Base-by-base conservation (phyloP, 2,113 vertebrate genomes). In the Micronisus gabar region DNA sequence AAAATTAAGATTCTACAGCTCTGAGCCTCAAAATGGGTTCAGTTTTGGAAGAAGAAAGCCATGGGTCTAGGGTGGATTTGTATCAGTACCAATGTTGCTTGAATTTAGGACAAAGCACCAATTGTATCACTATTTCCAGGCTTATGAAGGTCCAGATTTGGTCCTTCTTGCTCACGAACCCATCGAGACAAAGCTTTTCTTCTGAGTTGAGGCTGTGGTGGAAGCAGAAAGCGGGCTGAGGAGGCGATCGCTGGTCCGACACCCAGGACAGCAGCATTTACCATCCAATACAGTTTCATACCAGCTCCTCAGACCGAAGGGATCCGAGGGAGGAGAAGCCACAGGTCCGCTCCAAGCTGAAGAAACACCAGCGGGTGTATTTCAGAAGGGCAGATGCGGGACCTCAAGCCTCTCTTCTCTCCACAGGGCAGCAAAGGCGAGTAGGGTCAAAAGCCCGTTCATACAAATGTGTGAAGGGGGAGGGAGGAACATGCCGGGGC, bases 221-320 rank as follows among this genome's bases (percentile, higher is more conserved):
- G 80, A 32, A 59, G 85, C 40, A 47, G 68, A 22, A 48, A 9
- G 41, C 15, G 13, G n/a, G 65, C 55, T 47, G 53, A 56, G 48
- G n/a, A 53, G 55, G 61, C 2, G 2, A 38, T 6, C 3, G 3
- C 34, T 21, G 40, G 10, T 70, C 45, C 13, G 1, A 13, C 30
- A 23, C 30, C n/a, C 3, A 2, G 7, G 11, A 30, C 2, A 3
- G 58, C 3, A 1, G 5, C 32, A 4, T 52, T 56, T 38, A 2
- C 63, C 27, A 13, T 7, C 58, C 38, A 0, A 3, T 13, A 3
- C 15, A 3, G 38, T 12, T 34, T 48, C 23, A 30, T 2, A 34
- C 30, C 59, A 43, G n/a, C 63, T 76, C 72, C 63, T 67, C 52
- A 43, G 25, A 52, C 50, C 36, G 21, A 23, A 20, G 26, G 36